Evolutionary conservation across 2,888 invertebrate genomes (phyloP), one percentile per base, ranked within the genome.

Genomic region (Tetranychus truncatus): DNA sequence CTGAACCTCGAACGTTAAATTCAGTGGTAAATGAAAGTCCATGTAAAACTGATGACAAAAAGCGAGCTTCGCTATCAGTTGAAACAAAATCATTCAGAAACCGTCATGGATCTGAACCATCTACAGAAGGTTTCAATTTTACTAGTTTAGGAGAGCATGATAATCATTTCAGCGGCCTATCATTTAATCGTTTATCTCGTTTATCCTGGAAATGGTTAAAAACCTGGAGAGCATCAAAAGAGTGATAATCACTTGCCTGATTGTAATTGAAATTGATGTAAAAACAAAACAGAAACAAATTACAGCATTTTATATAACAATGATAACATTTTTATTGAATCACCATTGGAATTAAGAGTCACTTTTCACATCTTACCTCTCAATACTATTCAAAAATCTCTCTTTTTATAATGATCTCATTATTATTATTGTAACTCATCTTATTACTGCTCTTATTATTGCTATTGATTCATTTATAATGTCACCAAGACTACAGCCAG

Each of bases 151-250:
- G 15, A 15, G 55, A 55, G 1, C 6, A 55, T 55, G 55, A 55
- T 55, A 9, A 55, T 55, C 55, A 55, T 55, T 55, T 15, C 55
- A 55, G 55, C 7, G 55, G 55, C 55, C 15, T 55, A 55, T 15
- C 55, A 55, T 55, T 55, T 55, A 55, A 55, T 55, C 55, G 55
- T 55, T 55, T 55, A 55, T 55, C 55, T 55, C 55, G 55, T 55
- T 55, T 55, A 55, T 55, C 55, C 9, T 55, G 55, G 55, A 55
- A 55, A 55, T 55, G 55, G 55, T 55, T 55, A 15, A 55, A 55
- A 55, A 55, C 55, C 9, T 55, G 55, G 55, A 55, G 55, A 55
- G 55, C 55, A 55, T 55, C 55, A 55, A 55, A 15, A 55, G 55
- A 55, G 34, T 34, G 34, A 34, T 34, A 3, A 34, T 34, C 34